Conservation (phyloP, 2,888 invertebrate species). For the Pammene aurita region DNA sequence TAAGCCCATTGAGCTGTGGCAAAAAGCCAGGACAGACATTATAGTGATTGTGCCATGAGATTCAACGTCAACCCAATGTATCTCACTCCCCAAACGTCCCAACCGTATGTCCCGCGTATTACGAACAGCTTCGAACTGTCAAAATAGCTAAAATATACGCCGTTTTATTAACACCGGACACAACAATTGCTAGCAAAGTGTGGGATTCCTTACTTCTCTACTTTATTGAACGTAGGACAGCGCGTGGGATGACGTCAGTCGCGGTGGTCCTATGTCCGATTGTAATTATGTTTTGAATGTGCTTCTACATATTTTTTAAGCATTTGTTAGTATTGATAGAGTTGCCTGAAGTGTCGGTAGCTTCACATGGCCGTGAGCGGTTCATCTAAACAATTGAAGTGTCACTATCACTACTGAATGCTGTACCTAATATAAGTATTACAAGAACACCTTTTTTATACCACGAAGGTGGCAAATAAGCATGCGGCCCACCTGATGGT, state of each 20-base stretch:
- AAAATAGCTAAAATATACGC: slow-evolving; percentile 81
- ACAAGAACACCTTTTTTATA: too few relatives aligned
- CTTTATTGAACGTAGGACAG: slow-evolving; percentile 69
- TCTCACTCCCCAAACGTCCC: slow-evolving; percentile 36
- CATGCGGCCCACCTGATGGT: too few relatives aligned
- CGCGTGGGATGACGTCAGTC: slow-evolving; percentile 62
- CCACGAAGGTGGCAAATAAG: too few relatives aligned
- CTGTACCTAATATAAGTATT: too few relatives aligned
- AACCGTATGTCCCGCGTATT: slow-evolving; percentile 61
- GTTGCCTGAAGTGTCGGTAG: slow-evolving; percentile 14
- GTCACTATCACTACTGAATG: neutral
- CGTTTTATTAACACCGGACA: slow-evolving; percentile 80
- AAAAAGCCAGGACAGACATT: too few relatives aligned
- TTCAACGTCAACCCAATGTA: neutral
- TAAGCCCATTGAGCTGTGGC: too few relatives aligned
- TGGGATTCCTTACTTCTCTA: slow-evolving; percentile 77
- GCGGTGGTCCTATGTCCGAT: slow-evolving; percentile 40
- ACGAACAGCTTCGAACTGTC: slow-evolving; percentile 79
- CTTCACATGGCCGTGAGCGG: slow-evolving; percentile 1
- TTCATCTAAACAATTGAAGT: slow-evolving; percentile 5
- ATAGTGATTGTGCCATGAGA: too few relatives aligned
- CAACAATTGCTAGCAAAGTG: slow-evolving; percentile 77
- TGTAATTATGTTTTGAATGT: slow-evolving; percentile 41
- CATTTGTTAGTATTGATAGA: slow-evolving; percentile 5
- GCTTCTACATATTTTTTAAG: slow-evolving; percentile 22